Evolutionary conservation across 2,113 vertebrate species (phyloP).

Genomic region (Damaliscus lunatus): DNA sequence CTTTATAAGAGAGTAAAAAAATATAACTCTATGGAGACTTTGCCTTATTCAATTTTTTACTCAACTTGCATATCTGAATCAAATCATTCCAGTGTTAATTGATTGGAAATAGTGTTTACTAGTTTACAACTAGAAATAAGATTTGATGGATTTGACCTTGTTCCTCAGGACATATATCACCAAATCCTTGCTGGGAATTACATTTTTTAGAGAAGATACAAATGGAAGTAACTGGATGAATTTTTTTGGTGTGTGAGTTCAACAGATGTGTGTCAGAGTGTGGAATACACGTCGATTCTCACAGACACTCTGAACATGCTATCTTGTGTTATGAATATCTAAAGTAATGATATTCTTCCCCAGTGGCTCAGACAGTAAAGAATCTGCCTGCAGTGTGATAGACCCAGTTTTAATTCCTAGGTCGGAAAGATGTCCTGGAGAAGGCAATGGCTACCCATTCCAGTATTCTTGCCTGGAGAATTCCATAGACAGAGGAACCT

Average conservation of each 20-base stretch:
- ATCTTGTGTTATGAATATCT: neutral
- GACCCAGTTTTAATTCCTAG: neutral
- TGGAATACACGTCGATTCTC: constrained; percentile 4
- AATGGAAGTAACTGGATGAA: constrained; percentile 20
- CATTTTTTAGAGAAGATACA: constrained; percentile 31
- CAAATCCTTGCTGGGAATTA: neutral
- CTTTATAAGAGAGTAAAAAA: constrained; percentile 47
- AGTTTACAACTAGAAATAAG: constrained; percentile 42
- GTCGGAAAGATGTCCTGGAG: neutral
- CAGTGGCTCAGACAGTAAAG: neutral
- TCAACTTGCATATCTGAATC: constrained; percentile 47
- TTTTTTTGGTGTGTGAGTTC: neutral
- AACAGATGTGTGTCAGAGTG: constrained; percentile 13
- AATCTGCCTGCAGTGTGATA: neutral
- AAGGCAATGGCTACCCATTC: neutral
- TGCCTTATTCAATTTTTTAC: constrained; percentile 42
- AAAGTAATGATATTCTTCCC: neutral
- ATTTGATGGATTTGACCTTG: neutral
- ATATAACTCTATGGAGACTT: constrained; percentile 38
- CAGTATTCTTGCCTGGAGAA: neutral
- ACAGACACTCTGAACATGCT: neutral
- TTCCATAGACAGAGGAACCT: neutral
- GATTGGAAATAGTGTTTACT: constrained; percentile 45
- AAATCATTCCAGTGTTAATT: constrained; percentile 46
- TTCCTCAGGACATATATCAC: neutral